Percentiles rank a stretch among this genome's conserved stretches.
phyloP scores from a whole-genome alignment of 1,140 invertebrate genomes.

The Diachasma alloeum region DNA sequence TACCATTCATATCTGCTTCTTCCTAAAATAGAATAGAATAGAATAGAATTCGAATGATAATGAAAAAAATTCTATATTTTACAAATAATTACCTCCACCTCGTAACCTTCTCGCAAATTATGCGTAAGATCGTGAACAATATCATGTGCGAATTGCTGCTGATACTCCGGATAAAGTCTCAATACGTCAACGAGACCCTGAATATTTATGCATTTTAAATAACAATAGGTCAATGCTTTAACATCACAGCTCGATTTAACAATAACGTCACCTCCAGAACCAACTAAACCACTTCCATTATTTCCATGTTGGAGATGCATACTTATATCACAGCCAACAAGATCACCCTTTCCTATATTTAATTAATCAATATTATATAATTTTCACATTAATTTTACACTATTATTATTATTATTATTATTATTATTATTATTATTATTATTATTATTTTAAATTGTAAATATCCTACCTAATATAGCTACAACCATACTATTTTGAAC shows the following conservation, averaged over 20 bases:
- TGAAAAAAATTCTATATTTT: too few relatives aligned
- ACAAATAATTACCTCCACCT: conserved; percentile 75
- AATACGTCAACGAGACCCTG: conserved; percentile 89
- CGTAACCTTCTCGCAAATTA: conserved; percentile 92
- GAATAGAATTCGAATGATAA: too few relatives aligned
- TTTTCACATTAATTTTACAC: too few relatives aligned
- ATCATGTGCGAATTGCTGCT: conserved; percentile 90
- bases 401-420: too few relatives aligned
- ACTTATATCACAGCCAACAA: conserved; percentile 94
- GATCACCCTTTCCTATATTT: conserved; percentile 87
- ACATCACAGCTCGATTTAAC: conserved; percentile 95
- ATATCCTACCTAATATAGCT: conserved; percentile 89
- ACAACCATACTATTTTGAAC: conserved; percentile 98
- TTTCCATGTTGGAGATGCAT: conserved; percentile 74
- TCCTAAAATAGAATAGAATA: conserved; percentile 61
- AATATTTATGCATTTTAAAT: conserved; percentile 94
- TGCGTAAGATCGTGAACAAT: conserved; percentile 96
- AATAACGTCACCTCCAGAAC: conserved; percentile 74
- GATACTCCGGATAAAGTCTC: conserved; percentile 91
- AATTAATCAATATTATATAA: not conserved
- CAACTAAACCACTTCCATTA: conserved; percentile 59
- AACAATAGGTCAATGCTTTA: conserved; percentile 93
- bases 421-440: too few relatives aligned
- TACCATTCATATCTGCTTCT: conserved; percentile 82
- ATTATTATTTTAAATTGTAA: too few relatives aligned